phyloP scores from a whole-genome alignment of 2,113 vertebrate genomes.

The Pongo abelii region DNA sequence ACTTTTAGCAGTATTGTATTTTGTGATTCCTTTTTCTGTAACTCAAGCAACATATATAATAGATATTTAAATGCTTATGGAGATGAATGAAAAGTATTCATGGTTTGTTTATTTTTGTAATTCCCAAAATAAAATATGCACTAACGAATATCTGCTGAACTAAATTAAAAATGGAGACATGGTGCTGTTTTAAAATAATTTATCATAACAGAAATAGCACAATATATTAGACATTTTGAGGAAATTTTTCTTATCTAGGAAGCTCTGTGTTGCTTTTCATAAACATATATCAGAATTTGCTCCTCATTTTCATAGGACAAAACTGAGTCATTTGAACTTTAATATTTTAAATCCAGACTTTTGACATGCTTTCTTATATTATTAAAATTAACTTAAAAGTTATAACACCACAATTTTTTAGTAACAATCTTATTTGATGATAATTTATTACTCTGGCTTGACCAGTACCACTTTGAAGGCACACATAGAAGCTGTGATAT shows the following conservation, averaged over 20 bases:
- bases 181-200: conserved; percentile 40
- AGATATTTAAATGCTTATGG: background rate
- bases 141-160: background rate
- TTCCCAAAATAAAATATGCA: background rate
- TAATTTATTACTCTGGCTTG: background rate
- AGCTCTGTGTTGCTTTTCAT: background rate
- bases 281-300: background rate
- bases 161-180: conserved; percentile 33
- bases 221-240: background rate
- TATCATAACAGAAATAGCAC: background rate
- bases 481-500: background rate
- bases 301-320: background rate
- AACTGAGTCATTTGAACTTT: conserved; percentile 8
- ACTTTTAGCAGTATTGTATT: background rate
- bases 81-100: conserved; percentile 7
- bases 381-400: conserved; percentile 4
- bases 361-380: conserved; percentile 14
- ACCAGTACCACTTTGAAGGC: conserved; percentile 3
- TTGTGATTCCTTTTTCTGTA: conserved; percentile 39
- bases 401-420: background rate
- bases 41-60: background rate
- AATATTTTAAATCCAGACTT: conserved; percentile 53
- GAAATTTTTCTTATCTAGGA: background rate
- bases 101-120: conserved; percentile 27
- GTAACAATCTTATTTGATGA: conserved; percentile 12